These are phyloP conservation scores for Drosophila anomalata DNA, from an alignment of 2,888 invertebrate genomes.

Conservation along the genomic window DNA sequence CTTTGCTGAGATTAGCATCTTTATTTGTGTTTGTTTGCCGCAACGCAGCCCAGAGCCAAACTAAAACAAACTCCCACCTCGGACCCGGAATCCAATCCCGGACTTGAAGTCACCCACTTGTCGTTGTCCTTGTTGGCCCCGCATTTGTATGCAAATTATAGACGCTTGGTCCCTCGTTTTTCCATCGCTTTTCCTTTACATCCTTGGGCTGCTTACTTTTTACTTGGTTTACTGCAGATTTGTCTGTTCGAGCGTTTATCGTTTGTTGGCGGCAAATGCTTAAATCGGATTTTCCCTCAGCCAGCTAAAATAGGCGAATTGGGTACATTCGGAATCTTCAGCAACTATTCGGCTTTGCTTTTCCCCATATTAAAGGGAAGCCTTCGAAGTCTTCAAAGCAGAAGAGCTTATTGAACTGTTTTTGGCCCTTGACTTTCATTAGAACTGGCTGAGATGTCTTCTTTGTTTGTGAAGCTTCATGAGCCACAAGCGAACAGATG, in stretches of 20 bases:
- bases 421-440: conserved; percentile 59
- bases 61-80: conserved; percentile 42
- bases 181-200: conserved; percentile 10
- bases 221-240: conserved; percentile 60
- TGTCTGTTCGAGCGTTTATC: conserved; percentile 73
- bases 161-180: conserved; percentile 59
- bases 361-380: conserved; percentile 16
- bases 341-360: conserved; percentile 21
- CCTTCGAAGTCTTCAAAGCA: conserved; percentile 10
- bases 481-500: conserved; percentile 59
- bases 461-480: conserved; percentile 47
- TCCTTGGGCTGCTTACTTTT: conserved; percentile 40
- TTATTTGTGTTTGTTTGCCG: conserved; percentile 77
- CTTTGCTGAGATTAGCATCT: conserved; percentile 75
- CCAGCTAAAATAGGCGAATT: conserved; percentile 12
- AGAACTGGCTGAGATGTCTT: conserved; percentile 47
- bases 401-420: conserved; percentile 40
- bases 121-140: conserved; percentile 53
- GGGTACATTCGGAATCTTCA: conserved; percentile 8
- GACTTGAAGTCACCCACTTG: conserved; percentile 60
- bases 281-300: conserved; percentile 58
- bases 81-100: conserved; percentile 41
- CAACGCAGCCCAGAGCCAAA: conserved; percentile 55
- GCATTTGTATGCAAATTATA: conserved; percentile 79
- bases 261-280: conserved; percentile 54